Evolutionary conservation across 2,888 invertebrate genomes (phyloP), one percentile per base, ranked within the genome.

Genomic region (Meteorus cinctellus): DNA sequence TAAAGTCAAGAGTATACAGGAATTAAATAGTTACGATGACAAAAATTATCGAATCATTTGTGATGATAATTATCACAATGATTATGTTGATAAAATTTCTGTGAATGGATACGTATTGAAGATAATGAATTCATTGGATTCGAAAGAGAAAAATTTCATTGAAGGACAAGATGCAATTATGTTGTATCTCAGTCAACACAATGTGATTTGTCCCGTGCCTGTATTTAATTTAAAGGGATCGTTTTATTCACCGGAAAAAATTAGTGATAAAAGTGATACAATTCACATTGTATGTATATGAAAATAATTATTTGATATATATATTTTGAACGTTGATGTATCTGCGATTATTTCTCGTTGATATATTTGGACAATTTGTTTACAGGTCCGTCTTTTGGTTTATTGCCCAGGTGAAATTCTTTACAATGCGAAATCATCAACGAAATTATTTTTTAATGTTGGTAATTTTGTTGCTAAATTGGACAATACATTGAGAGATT

Each of bases 61-160:
- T 78, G 91, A 91, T 12, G 90, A 91, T 0, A 91, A 91, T 77
- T 90, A 92, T 77, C 91, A 91, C 75, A 94, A 94, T 88, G 92
- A 93, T 0, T 84, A 94, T 27, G 92, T 93, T 77, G 90, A 91
- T 0, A 86, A 90, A 4, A 91, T 92, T 79, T 91, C 91, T 78
- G 90, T 91, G 0, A 87, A 93, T 81, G 95, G 95, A 0, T 96
- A 95, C 85, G 94, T 96, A 27, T 89, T 97, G 76, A 97, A 97
- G 91, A 93, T 97, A 68, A 91, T 96, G 82, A 97, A 97, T 90
- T 92, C 95, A 0, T 90, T 95, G 86, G 96, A 97, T 88, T 95
- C 97, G 0, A 91, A 92, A 84, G 94, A 95, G 66, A 87, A 91
- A 0, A 88, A 89, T 1, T 91, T 94, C 27, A 91, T 96, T 8